Evolutionary conservation across 2,797 vertebrate species (phyloP).

Genomic region (Mus spretus): DNA sequence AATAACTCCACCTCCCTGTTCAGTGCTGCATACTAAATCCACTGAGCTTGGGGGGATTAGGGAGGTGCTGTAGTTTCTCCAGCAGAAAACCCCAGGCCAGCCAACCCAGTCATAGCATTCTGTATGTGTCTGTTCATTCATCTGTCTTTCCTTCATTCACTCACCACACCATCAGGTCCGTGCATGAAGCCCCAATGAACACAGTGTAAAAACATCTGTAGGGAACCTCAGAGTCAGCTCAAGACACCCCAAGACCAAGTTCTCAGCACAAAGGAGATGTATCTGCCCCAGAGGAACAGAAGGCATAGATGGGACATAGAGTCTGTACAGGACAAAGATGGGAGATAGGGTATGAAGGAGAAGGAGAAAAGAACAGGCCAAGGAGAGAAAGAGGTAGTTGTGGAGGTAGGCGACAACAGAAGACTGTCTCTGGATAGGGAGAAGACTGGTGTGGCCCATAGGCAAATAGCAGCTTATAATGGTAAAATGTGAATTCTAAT

Average conservation of each 20-base stretch:
- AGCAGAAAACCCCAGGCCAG: neutral
- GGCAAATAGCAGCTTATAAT: neutral
- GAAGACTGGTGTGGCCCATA: neutral
- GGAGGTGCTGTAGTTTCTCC: neutral
- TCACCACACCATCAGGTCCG: neutral
- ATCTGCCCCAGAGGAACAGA: neutral
- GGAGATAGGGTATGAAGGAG: neutral
- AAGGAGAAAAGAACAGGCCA: neutral
- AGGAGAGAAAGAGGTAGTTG: neutral
- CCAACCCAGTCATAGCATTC: neutral
- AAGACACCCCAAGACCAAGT: too few species aligned
- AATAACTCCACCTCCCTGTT: neutral
- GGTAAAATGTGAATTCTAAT: neutral
- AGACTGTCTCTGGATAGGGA: neutral
- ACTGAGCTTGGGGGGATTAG: neutral
- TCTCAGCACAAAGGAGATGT: too few species aligned
- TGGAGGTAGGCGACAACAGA: neutral
- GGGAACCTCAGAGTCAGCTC: neutral
- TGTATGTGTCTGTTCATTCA: neutral
- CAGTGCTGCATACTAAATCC: neutral
- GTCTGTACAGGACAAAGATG: neutral
- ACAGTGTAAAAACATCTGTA: neutral
- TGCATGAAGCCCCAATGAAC: neutral
- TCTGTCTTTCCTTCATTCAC: neutral
- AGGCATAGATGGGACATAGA: neutral